phyloP scores from a whole-genome alignment of 2,797 vertebrate genomes.

The Alcedo quadribrachys region DNA sequence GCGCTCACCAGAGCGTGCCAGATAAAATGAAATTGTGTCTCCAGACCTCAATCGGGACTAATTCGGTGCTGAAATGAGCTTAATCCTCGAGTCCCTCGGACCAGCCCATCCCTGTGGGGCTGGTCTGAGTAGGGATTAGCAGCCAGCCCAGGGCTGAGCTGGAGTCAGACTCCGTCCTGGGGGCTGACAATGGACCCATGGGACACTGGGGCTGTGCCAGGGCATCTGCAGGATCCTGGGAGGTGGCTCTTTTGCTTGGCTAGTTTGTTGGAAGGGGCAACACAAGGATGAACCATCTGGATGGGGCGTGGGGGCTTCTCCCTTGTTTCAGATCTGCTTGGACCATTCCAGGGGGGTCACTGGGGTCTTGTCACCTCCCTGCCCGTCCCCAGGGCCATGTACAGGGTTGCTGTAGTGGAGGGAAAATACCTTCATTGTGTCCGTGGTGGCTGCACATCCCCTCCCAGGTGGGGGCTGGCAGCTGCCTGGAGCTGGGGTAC shows the following conservation, averaged over 20 bases:
- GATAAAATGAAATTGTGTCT: slow-evolving; percentile 52
- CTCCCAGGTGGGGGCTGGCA: accelerated
- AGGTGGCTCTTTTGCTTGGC: background rate
- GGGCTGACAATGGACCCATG: background rate
- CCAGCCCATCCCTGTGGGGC: background rate
- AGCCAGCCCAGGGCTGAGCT: background rate
- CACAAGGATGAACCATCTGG: background rate
- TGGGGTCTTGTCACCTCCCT: background rate
- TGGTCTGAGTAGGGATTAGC: slow-evolving; percentile 53
- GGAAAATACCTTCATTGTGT: background rate
- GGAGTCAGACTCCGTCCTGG: background rate
- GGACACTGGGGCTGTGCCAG: background rate
- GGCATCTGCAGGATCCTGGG: background rate
- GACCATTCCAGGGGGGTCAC: background rate
- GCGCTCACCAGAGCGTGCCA: background rate
- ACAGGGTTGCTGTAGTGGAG: background rate
- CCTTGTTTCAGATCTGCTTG: background rate
- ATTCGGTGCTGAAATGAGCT: slow-evolving; percentile 18
- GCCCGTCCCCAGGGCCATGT: background rate
- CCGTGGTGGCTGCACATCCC: accelerated
- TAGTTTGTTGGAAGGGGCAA: background rate
- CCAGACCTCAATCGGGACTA: slow-evolving; percentile 37
- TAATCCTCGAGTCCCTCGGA: background rate
- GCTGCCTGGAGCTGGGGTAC: background rate
- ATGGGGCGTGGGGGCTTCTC: background rate